These are phyloP conservation scores for Drosophila sturtevanti DNA, from an alignment of 1,140 invertebrate genomes.

Conservation along the genomic window DNA sequence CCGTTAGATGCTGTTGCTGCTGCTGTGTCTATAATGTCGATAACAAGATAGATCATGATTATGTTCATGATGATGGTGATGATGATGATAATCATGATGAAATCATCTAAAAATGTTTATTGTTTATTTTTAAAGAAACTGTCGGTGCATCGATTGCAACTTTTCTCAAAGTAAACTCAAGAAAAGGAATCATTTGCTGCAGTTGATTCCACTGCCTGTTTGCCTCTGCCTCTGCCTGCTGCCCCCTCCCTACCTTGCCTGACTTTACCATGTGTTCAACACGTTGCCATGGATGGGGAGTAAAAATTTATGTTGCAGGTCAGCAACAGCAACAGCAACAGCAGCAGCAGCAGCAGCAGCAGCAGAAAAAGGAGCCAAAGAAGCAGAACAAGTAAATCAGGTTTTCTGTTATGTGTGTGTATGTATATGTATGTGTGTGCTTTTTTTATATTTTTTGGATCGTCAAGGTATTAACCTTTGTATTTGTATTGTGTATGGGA, in stretches of 20 bases:
- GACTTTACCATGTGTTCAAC: conserved; percentile 36
- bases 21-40: background rate
- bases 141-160: conserved; percentile 24
- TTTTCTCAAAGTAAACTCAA: conserved; percentile 11
- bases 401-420: conserved; percentile 45
- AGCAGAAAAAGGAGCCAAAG: conserved; percentile 51
- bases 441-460: conserved; percentile 17
- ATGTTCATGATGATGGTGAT: conserved; percentile 19
- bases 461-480: conserved; percentile 75
- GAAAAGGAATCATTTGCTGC: conserved; percentile 28
- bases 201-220: conserved; percentile 11
- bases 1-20: conserved; percentile 17
- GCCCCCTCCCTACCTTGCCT: too few species aligned
- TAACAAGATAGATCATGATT: conserved; percentile 17
- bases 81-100: conserved; percentile 37
- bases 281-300: conserved; percentile 32
- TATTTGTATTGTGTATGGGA: conserved; percentile 34
- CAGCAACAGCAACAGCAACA: conserved; percentile 21
- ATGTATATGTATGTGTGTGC: background rate
- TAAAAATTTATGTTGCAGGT: conserved; percentile 70
- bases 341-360: conserved; percentile 29
- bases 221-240: too few species aligned
- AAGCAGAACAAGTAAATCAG: conserved; percentile 75
- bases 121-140: conserved; percentile 55
- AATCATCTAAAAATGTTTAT: conserved; percentile 68